Percentiles rank a stretch among this genome's conserved stretches.
phyloP scores from a whole-genome alignment of 1,140 invertebrate genomes.

The Alviniconcha marisindica region DNA sequence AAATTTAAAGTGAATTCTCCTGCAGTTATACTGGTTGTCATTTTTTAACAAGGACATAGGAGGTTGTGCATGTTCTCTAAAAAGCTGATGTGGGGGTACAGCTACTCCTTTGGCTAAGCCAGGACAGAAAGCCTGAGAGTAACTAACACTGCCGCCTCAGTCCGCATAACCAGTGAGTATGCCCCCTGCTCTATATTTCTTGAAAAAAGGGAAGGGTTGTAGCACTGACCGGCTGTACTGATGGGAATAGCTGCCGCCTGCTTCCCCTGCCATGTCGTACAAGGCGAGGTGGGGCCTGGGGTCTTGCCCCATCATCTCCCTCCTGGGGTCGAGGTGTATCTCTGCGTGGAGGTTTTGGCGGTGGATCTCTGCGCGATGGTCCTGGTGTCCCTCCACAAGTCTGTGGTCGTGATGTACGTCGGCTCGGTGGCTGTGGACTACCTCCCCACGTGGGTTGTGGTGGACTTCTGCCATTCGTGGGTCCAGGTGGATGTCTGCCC shows the following conservation, averaged over 20 bases:
- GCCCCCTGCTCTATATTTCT: too few species aligned
- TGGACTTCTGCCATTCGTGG: neutral
- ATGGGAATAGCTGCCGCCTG: neutral
- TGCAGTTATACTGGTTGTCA: too few species aligned
- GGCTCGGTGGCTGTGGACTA: neutral
- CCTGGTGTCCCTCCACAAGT: neutral
- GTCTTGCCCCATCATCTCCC: neutral
- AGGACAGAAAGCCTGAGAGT: too few species aligned
- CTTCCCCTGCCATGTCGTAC: constrained; percentile 4
- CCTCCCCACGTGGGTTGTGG: neutral
- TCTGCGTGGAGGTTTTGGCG: constrained; percentile 4
- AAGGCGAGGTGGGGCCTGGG: constrained; percentile 10
- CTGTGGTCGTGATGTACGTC: neutral
- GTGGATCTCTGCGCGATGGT: neutral
- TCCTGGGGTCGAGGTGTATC: neutral
- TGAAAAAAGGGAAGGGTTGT: too few species aligned
- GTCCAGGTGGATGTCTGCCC: neutral
- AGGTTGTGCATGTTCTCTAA: too few species aligned
- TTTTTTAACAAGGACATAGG: too few species aligned
- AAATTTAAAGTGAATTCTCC: too few species aligned
- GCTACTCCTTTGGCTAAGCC: too few species aligned
- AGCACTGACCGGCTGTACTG: constrained; percentile 25
- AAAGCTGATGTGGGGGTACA: too few species aligned
- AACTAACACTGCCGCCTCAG: too few species aligned
- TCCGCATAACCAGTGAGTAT: too few species aligned